Base-by-base conservation (phyloP, 2,888 invertebrate species). In the Metopia argyrocephala region DNA sequence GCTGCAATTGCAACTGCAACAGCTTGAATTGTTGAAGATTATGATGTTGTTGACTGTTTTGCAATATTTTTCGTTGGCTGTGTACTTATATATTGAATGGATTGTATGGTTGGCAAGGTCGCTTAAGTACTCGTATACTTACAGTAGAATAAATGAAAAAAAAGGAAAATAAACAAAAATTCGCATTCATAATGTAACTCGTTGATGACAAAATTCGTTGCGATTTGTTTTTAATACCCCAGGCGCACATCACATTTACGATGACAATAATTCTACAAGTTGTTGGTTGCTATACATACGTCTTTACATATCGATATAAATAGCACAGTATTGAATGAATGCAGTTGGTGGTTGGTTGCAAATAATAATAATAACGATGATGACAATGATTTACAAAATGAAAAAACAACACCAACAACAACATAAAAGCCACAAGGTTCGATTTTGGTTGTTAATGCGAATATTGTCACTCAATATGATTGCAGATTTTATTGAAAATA, bases 171-270 rank as follows among this genome's bases (percentile, higher is more conserved):
- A 66, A 78, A 68, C 73, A 61, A 65, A 78, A 75, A 78, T 69
- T 81, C 78, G 66, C 70, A 81, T 81, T 81, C 81, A 78, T 78
- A 81, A 78, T 78, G 81, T 78, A 81, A n/a, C n/a, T 78, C 78
- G 75, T 66, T 70, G 81, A 81, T 75, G 81, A 78, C 70, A 81
- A 78, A 81, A 81, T 78, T 81, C 78, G 57, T 68, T 75, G 70
- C 81, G 81, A 81, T 78, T 81, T 81, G 81, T 78, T 81, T 75
- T 81, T 81, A 81, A 81, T 81, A 78, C 81, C 81, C 81, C 70
- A 78, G 70, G 78, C 81, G 75, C 74, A 78, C 66, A 78, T 70
- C 81, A 78, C 78, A 70, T 81, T 70, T 61, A 70, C 61, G 57
- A 78, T 74, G 81, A 78, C 66, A 78, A 71, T 69, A 65, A 70